phyloP scores from a whole-genome alignment of 2,113 vertebrate genomes.

The Morone chrysops region DNA sequence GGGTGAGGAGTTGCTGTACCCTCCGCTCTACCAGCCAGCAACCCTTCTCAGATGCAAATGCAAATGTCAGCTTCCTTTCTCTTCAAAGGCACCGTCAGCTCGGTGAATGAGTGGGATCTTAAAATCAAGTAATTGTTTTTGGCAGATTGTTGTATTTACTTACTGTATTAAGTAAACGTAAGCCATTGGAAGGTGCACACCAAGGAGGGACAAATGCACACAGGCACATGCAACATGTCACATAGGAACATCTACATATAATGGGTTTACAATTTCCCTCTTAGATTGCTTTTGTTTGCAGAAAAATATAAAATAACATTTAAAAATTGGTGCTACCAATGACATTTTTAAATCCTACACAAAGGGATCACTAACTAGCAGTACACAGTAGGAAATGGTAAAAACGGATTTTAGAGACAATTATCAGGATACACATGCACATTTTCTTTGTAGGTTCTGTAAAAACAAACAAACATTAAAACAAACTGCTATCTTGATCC shows the following conservation, averaged over 20 bases:
- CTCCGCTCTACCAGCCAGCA: constrained; percentile 65
- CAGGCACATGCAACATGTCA: constrained; percentile 4
- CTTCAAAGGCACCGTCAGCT: constrained; percentile 69
- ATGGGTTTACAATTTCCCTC: neutral
- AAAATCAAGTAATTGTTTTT: constrained; percentile 64
- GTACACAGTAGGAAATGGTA: too few relatives aligned
- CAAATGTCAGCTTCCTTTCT: constrained; percentile 70
- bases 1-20: constrained; percentile 45
- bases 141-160: constrained; percentile 71
- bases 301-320: neutral
- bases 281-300: neutral
- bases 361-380: neutral
- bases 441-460: too few relatives aligned
- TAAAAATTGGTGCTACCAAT: neutral
- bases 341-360: neutral
- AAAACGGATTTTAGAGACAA: too few relatives aligned
- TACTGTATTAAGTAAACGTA: constrained; percentile 43
- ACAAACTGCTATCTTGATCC: too few relatives aligned
- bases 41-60: constrained; percentile 65
- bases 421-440: too few relatives aligned
- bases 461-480: too few relatives aligned
- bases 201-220: neutral
- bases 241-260: neutral
- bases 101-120: constrained; percentile 53
- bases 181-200: constrained; percentile 23